Conservation (phyloP, 1,140 invertebrate genomes). For the Saccostrea cuccullata region DNA sequence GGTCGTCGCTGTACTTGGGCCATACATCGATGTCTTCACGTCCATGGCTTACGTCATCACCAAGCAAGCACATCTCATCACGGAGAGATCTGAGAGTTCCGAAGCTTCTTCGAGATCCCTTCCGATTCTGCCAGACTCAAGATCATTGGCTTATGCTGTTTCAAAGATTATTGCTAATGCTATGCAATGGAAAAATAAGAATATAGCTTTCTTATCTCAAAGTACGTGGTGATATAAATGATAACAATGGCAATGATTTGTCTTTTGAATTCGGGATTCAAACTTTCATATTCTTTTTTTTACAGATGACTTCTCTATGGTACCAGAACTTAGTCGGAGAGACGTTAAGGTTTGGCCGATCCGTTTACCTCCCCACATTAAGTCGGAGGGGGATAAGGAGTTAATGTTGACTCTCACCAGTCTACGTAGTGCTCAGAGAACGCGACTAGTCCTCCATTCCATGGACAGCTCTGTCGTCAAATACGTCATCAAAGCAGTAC, state of each 20-base stretch:
- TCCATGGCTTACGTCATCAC: conserved; percentile 73
- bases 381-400: conserved; percentile 57
- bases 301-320: conserved; percentile 73
- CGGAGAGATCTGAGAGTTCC: conserved; percentile 62
- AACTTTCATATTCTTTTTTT: background rate
- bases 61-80: conserved; percentile 70
- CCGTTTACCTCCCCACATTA: conserved; percentile 64
- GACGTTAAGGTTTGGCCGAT: conserved; percentile 70
- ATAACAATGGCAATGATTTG: background rate
- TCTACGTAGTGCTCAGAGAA: conserved; percentile 65
- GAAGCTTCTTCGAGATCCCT: conserved; percentile 62
- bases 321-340: conserved; percentile 63
- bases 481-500: conserved; percentile 69
- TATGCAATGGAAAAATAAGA: conserved; percentile 64
- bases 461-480: conserved; percentile 68
- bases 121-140: conserved; percentile 66
- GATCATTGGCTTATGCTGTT: conserved; percentile 66
- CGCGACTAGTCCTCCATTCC: conserved; percentile 72
- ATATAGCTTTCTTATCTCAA: conserved; percentile 72
- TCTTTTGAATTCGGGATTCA: too few relatives aligned
- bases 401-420: conserved; percentile 67
- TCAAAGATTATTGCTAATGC: conserved; percentile 60
- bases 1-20: conserved; percentile 70
- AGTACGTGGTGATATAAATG: conserved; percentile 56
- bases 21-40: conserved; percentile 73